Percentiles rank a stretch among this genome's conserved stretches.
These are phyloP conservation scores for Hirtodrosophila alboralis DNA, from an alignment of 2,888 invertebrate species.

Conservation along the genomic window DNA sequence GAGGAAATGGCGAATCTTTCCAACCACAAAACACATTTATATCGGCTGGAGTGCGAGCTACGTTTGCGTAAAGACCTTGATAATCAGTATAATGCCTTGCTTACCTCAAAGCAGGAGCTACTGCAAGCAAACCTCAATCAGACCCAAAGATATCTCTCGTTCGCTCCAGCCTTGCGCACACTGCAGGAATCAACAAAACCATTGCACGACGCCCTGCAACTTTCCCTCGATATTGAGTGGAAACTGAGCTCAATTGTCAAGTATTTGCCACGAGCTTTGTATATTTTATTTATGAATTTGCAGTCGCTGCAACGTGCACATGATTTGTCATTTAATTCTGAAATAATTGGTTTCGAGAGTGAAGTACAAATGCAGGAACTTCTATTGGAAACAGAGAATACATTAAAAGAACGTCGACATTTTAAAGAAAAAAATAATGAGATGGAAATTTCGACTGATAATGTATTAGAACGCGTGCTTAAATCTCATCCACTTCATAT, in stretches of 20 bases:
- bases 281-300: slow-evolving; percentile 93
- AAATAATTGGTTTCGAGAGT: slow-evolving; percentile 62
- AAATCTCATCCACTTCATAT: slow-evolving; percentile 61
- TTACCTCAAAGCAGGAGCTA: slow-evolving; percentile 90
- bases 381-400: slow-evolving; percentile 28
- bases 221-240: slow-evolving; percentile 91
- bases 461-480: slow-evolving; percentile 18
- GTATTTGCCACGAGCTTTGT: slow-evolving; percentile 92
- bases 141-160: slow-evolving; percentile 90
- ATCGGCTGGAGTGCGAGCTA: slow-evolving; percentile 95
- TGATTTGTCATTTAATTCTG: slow-evolving; percentile 32
- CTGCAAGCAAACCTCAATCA: slow-evolving; percentile 90
- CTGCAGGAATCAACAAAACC: slow-evolving; percentile 93
- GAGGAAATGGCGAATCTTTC: slow-evolving; percentile 77
- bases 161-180: slow-evolving; percentile 90
- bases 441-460: slow-evolving; percentile 2
- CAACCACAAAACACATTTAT: slow-evolving; percentile 91
- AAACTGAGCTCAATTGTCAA: slow-evolving; percentile 90
- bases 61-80: slow-evolving; percentile 93
- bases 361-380: slow-evolving; percentile 62
- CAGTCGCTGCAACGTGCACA: slow-evolving; percentile 82
- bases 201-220: slow-evolving; percentile 93
- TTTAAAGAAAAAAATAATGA: slow-evolving; percentile 21
- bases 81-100: slow-evolving; percentile 89
- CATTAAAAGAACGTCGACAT: slow-evolving; percentile 19